Base-by-base conservation (phyloP, 2,113 vertebrate genomes). In the Pleuronectes platessa region DNA sequence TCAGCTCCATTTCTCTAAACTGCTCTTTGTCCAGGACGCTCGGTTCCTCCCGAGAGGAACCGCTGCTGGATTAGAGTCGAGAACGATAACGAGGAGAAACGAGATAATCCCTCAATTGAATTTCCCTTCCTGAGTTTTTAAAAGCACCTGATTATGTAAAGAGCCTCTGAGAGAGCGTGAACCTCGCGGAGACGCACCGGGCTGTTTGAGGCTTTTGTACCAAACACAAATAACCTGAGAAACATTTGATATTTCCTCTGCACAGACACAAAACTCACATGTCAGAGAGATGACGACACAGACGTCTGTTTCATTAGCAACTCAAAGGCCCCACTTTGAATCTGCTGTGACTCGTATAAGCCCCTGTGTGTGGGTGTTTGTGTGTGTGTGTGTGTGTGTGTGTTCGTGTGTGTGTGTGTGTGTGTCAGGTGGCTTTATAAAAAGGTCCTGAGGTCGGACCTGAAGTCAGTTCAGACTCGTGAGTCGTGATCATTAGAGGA, bases 101-200 rank as follows among this genome's bases (percentile, higher is more conserved):
- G 24, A 58, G 64, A 67, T 86, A 87, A 88, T 88, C 82, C 73
- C 26, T 69, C 70, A 71, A 68, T 83, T 75, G 76, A 85, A 91
- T 90, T 79, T 79, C 74, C 35, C 88, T 31, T 73, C 70, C 58
- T 68, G 63, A 76, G 61, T 74, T 83, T 83, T 83, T 86, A 45
- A 87, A 86, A 86, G 61, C 68, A 69, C 35, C 76, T 81, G 82
- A 66, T 88, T 88, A 82, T 80, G 67, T 75, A 77, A 88, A 82
- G 75, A 54, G 70, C 18, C 10, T n/a, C 11, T 59, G 61, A 3
- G 26, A 59, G 21, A 63, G 73, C 70, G 61, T 67, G 27, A 76
- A 79, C 71, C 24, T 42, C 47, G 37, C 24, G 1, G 47, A 54
- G 58, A 31, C 53, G 71, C 68, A 24, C 54, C 17, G 31, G 21